Percentiles rank a stretch among this genome's conserved stretches.
These are phyloP conservation scores for Macrocentrus cingulum DNA, from an alignment of 1,140 invertebrate genomes.

Conservation along the genomic window DNA sequence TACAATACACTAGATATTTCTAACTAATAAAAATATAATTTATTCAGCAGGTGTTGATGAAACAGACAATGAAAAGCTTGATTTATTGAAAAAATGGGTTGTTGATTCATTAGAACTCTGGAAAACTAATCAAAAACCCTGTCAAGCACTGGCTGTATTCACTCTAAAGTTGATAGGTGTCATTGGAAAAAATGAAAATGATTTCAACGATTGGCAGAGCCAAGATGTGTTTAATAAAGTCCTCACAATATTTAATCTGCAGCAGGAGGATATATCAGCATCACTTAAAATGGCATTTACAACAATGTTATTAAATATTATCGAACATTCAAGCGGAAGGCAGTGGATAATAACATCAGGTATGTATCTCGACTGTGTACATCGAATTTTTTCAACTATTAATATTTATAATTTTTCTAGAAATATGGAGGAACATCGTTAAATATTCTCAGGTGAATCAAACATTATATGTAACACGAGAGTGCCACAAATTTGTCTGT, in stretches of 20 bases:
- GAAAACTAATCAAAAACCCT: conserved; percentile 42
- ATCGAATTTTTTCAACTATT: neutral
- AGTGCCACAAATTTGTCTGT: conserved; percentile 62
- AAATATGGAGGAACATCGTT: conserved; percentile 60
- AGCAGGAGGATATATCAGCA: conserved; percentile 47
- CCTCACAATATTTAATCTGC: conserved; percentile 43
- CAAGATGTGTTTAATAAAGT: conserved; percentile 51
- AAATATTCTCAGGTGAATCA: conserved; percentile 62
- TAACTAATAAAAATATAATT: too few species aligned
- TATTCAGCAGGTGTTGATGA: conserved; percentile 28
- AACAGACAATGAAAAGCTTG: conserved; percentile 31
- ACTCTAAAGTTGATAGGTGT: conserved; percentile 54
- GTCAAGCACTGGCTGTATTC: conserved; percentile 52
- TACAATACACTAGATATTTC: too few species aligned
- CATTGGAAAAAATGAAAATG: conserved; percentile 49
- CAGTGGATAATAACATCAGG: conserved; percentile 61
- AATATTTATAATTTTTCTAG: conserved; percentile 32
- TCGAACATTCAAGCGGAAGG: conserved; percentile 60
- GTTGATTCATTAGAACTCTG: conserved; percentile 42
- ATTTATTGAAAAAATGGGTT: conserved; percentile 45
- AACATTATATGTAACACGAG: conserved; percentile 66
- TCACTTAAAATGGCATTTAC: conserved; percentile 66
- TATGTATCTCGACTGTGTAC: conserved; percentile 14
- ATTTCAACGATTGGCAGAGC: conserved; percentile 46
- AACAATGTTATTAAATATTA: conserved; percentile 60